Base-by-base conservation (phyloP, 2,888 invertebrate genomes). In the Cephus pulcher region DNA sequence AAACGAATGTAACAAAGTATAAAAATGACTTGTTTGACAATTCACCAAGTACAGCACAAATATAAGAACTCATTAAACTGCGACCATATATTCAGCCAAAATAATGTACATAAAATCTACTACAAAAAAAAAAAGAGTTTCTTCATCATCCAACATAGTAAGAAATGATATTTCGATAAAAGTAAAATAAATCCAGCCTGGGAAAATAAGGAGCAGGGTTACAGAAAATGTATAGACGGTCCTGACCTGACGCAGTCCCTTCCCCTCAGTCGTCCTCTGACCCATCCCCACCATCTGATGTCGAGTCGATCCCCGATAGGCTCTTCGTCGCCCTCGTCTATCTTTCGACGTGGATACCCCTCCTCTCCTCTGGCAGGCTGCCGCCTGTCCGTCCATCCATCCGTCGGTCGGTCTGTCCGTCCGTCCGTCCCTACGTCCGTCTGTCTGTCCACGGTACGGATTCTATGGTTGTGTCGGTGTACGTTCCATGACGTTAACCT, bases 401-500 rank as follows among this genome's bases (percentile, higher is more conserved):
- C 74, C 71, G 75, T 70, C 75, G 78, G 75, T 70, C 75, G 75
- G 75, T 75, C 87, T 85, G 87, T 86, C 88, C 88, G 88, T 89
- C 87, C 86, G 86, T 87, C 86, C 87, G 86, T 88, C 86, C 88
- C 86, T 88, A 80, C 84, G 82, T 86, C 81, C 85, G 84, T 86
- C 84, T 83, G 81, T 83, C 88, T 88, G 88, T 89, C 88, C 88
- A 86, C 82, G 87, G 86, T 86, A 77, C 84, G 83, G 86, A 87
- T 88, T 56, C 81, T 87, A 84, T 86, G 87, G 83, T 85, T 86
- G 85, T 86, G 88, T 86, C 83, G 83, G 86, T 87, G 86, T 81
- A 79, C 83, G 86, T 85, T 84, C 85, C 88, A 89, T 89, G 89
- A 90, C 90, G 91, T 91, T 91, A 90, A 91, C 91, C 91, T 88